These are phyloP conservation scores for Litocranius walleri DNA, from an alignment of 2,113 vertebrate species.

Conservation along the genomic window DNA sequence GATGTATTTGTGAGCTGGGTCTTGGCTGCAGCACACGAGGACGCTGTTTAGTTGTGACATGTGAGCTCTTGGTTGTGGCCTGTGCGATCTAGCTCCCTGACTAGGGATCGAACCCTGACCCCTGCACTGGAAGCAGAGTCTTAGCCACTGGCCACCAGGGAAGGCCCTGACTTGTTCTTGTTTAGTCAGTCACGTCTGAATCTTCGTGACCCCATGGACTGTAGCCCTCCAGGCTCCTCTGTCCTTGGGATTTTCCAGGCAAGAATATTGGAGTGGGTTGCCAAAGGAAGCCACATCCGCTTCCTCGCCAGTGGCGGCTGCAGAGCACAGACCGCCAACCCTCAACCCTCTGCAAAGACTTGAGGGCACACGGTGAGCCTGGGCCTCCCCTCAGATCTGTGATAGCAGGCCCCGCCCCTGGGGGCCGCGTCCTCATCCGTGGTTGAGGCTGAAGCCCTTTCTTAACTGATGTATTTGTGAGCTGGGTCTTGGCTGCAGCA, in stretches of 20 bases:
- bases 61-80: background rate
- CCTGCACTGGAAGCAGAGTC: background rate
- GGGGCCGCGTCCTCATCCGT: accelerated
- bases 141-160: background rate
- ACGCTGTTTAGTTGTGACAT: accelerated
- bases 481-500: background rate
- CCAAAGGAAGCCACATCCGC: background rate
- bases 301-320: accelerated
- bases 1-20: background rate
- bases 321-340: background rate
- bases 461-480: background rate
- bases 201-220: background rate
- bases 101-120: background rate
- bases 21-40: background rate
- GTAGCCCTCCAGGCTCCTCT: background rate
- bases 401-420: background rate
- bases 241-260: background rate
- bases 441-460: background rate
- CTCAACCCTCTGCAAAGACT: background rate
- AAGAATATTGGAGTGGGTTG: background rate
- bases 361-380: accelerated
- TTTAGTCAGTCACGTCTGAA: background rate
- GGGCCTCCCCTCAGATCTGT: background rate
- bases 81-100: background rate
- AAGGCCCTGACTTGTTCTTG: background rate